phyloP scores from a whole-genome alignment of 2,797 vertebrate genomes.

The Psittacula echo region DNA sequence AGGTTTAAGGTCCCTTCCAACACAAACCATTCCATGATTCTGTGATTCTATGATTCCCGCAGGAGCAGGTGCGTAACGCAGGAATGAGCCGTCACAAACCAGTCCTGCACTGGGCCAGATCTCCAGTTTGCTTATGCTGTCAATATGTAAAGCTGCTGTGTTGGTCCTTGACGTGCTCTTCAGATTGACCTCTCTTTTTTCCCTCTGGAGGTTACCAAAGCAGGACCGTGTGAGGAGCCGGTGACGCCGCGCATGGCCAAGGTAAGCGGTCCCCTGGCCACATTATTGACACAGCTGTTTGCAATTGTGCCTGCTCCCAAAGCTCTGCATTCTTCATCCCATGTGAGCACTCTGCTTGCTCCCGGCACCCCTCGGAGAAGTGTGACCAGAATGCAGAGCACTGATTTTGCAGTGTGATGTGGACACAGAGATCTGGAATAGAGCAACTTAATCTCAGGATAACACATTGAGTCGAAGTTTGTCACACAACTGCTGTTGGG shows the following conservation, averaged over 20 bases:
- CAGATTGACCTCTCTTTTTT: not conserved
- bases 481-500: not conserved
- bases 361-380: conserved; percentile 13
- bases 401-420: not conserved
- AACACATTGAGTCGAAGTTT: not conserved
- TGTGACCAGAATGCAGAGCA: conserved; percentile 56
- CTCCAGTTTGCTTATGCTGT: not conserved
- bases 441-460: not conserved
- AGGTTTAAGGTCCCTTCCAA: not conserved
- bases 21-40: not conserved
- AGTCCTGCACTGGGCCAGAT: not conserved
- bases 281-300: conserved; percentile 62
- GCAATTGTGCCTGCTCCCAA: conserved; percentile 35
- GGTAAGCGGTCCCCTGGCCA: not conserved
- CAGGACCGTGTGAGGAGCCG: not conserved
- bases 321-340: conserved; percentile 52
- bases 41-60: not conserved
- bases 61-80: not conserved
- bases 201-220: not conserved
- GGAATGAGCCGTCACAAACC: not conserved
- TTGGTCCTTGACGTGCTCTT: rapidly evolving
- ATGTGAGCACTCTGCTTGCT: not conserved
- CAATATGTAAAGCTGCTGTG: not conserved
- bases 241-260: not conserved
- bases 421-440: not conserved